Percentiles rank a stretch among this genome's conserved stretches.
phyloP scores from a whole-genome alignment of 1,140 invertebrate species.

The Zophobas atratus region DNA sequence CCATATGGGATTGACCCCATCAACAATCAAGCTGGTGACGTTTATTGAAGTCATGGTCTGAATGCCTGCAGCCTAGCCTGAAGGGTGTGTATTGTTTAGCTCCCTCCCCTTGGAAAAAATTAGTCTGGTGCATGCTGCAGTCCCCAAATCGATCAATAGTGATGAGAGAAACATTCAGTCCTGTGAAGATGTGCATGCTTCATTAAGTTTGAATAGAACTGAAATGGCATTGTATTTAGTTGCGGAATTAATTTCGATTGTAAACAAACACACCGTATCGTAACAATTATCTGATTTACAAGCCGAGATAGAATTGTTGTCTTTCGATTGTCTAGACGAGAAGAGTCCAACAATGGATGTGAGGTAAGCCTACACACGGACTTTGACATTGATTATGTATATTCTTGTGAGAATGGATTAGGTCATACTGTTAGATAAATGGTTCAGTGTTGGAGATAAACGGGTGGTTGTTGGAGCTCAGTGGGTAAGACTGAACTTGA shows the following conservation, averaged over 20 bases:
- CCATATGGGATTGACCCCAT: background rate
- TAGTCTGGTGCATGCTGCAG: background rate
- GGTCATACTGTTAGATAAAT: background rate
- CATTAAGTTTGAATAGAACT: background rate
- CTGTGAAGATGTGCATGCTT: background rate
- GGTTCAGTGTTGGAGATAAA: too few species aligned
- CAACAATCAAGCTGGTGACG: background rate
- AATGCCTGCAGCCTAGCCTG: background rate
- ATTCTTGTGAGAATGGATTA: background rate
- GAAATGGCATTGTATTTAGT: background rate
- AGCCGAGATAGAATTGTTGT: constrained; percentile 40
- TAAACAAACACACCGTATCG: constrained; percentile 27
- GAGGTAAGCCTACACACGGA: constrained; percentile 5
- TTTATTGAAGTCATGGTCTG: constrained; percentile 9
- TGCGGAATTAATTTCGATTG: constrained; percentile 26
- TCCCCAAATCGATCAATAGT: constrained; percentile 6
- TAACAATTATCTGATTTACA: constrained; percentile 40
- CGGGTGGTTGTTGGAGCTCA: too few species aligned
- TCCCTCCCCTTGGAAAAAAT: constrained; percentile 1
- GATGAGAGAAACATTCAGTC: background rate
- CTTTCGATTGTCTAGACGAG: constrained; percentile 25
- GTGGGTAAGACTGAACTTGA: too few species aligned
- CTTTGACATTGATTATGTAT: constrained; percentile 32
- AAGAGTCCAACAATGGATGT: constrained; percentile 24
- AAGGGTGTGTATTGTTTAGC: background rate